Evolutionary conservation across 2,888 invertebrate genomes (phyloP), one percentile per base, ranked within the genome.

Genomic region (Dryocosmus kuriphilus): DNA sequence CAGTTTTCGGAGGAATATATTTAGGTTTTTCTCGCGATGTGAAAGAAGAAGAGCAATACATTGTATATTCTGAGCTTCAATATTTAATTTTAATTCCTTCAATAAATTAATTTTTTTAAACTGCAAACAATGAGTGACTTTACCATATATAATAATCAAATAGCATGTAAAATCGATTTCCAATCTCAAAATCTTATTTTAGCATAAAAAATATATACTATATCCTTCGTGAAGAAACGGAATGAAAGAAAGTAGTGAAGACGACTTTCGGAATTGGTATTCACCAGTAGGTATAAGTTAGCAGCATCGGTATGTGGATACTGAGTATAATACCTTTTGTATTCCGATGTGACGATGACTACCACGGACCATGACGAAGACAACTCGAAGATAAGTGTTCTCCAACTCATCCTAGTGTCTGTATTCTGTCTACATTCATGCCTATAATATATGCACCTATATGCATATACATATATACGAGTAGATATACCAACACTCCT

Each of bases 261-360:
- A 35, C 73, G 60, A 38, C 67, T 76, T 77, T 65, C 63, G 77
- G 81, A 87, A 86, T 87, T 87, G 87, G 88, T 87, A 88, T 89
- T 89, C 87, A 85, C 85, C 80, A 83, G 83, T 86, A 84, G 85
- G 85, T 85, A 86, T 85, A 85, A 87, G 86, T 85, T 86, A 84
- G 83, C 84, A 82, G 85, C 86, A 85, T 88, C 84, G 89, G 87
- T 86, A 89, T 88, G 89, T 88, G 86, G 85, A n/a, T n/a, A n/a
- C n/a, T n/a, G n/a, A n/a, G 79, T 83, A 88, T 87, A 85, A 86
- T 86, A 86, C 84, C 86, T 87, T 84, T 87, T 86, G 87, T 87
- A 86, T 87, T 86, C 87, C 84, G 85, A 86, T 86, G 87, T 84
- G 89, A 88, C 79, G 75, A 32, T 79, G 78, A 73, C 78, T 76